phyloP scores from a whole-genome alignment of 2,113 vertebrate genomes.

The Carassius auratus region DNA sequence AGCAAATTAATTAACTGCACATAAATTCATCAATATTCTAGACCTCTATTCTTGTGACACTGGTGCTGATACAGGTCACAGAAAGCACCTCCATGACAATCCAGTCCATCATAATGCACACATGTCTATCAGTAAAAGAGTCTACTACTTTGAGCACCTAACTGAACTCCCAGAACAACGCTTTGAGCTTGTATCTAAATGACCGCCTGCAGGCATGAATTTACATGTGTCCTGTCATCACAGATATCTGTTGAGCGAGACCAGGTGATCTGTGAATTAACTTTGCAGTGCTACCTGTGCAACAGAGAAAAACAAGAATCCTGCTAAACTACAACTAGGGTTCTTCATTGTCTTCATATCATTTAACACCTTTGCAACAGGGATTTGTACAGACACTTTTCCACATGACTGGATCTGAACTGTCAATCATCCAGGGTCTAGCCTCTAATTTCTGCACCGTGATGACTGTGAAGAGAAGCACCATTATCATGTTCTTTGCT shows the following conservation, averaged over 20 bases:
- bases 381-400: neutral
- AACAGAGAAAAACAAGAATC: neutral
- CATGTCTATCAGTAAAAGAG: too few relatives aligned
- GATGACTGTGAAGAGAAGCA: neutral
- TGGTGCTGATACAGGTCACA: neutral
- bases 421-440: neutral
- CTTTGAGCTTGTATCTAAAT: neutral
- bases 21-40: conserved; percentile 1
- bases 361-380: neutral
- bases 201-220: neutral
- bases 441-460: neutral
- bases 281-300: neutral
- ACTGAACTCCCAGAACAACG: neutral
- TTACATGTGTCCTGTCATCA: conserved; percentile 18
- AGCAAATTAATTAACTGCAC: neutral
- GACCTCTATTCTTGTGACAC: neutral
- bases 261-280: neutral
- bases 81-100: neutral
- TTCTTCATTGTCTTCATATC: neutral
- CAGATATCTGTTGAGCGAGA: neutral
- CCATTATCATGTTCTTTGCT: neutral
- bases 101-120: too few relatives aligned
- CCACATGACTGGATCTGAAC: neutral
- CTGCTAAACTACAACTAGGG: neutral
- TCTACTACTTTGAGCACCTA: neutral